A percentile compares a stretch with the other conserved stretches of the same genome.
phyloP scores from a whole-genome alignment of 2,888 invertebrate genomes.

The Cantharis lateralis region DNA sequence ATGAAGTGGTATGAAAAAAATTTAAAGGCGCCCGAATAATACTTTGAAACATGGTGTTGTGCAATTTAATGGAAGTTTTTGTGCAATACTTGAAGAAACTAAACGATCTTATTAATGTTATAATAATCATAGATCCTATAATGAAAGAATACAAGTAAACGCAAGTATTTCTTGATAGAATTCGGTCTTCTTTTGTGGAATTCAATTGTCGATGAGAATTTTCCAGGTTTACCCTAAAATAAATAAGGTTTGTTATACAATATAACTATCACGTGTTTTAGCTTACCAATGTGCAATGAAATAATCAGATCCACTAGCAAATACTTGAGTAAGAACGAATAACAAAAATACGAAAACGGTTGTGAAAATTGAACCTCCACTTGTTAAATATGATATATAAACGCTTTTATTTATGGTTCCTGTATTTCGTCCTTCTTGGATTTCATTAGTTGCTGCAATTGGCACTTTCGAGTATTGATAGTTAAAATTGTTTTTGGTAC shows the following conservation, averaged over 20 bases:
- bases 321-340: constrained; percentile 68
- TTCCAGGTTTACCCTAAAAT: constrained; percentile 50
- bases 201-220: constrained; percentile 32
- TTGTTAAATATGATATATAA: constrained; percentile 72
- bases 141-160: constrained; percentile 53
- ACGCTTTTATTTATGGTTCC: constrained; percentile 43
- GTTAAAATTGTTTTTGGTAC: not conserved
- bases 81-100: constrained; percentile 61
- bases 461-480: not conserved
- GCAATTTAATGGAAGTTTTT: constrained; percentile 61
- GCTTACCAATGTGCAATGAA: constrained; percentile 77
- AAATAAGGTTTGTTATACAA: not conserved
- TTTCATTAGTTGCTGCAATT: not conserved
- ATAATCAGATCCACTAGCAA: constrained; percentile 77
- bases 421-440: not conserved
- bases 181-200: not conserved
- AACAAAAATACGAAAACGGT: constrained; percentile 65
- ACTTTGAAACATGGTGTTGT: constrained; percentile 59
- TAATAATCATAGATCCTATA: constrained; percentile 46
- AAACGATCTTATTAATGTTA: constrained; percentile 57
- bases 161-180: constrained; percentile 36
- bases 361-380: constrained; percentile 70
- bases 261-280: not conserved
- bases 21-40: constrained; percentile 67
- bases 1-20: constrained; percentile 73